phyloP scores from a whole-genome alignment of 2,888 invertebrate species.

The Parnassius smintheus region DNA sequence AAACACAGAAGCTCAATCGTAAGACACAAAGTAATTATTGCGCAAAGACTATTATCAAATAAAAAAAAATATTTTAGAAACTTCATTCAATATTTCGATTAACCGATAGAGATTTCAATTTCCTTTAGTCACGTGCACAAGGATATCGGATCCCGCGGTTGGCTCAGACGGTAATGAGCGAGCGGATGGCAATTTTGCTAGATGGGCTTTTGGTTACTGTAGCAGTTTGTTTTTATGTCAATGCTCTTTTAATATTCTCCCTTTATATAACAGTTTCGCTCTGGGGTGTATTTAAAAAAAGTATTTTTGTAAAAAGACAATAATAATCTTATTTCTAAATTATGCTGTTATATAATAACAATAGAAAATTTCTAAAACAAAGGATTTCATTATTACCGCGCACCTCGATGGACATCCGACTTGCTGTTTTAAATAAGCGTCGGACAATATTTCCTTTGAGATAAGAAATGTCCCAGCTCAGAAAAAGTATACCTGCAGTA shows the following conservation, averaged over 20 bases:
- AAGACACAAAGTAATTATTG: not conserved
- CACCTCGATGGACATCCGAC: slow-evolving; percentile 28
- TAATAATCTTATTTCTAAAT: too few relatives aligned
- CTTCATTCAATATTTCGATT: slow-evolving; percentile 74
- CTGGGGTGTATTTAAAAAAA: slow-evolving; percentile 1
- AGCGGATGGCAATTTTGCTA: slow-evolving; percentile 77
- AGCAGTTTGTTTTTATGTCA: slow-evolving; percentile 60
- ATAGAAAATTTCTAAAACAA: not conserved
- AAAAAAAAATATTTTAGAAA: slow-evolving; percentile 50
- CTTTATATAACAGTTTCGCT: slow-evolving; percentile 15
- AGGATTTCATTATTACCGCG: slow-evolving; percentile 17
- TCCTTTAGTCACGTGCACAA: slow-evolving; percentile 77
- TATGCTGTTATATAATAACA: too few relatives aligned
- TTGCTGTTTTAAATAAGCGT: slow-evolving; percentile 41
- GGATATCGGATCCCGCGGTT: slow-evolving; percentile 76
- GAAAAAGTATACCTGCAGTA: slow-evolving; percentile 45
- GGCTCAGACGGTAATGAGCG: slow-evolving; percentile 76
- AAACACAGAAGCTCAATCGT: not conserved
- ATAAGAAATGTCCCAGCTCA: slow-evolving; percentile 42
- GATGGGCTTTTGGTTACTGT: slow-evolving; percentile 76
- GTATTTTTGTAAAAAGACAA: too few relatives aligned
- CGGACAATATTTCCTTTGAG: slow-evolving; percentile 39
- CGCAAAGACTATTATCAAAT: slow-evolving; percentile 41
- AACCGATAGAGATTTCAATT: slow-evolving; percentile 80
- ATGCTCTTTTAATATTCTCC: slow-evolving; percentile 67